A percentile compares a stretch with the other conserved stretches of the same genome.
Evolutionary conservation across 2,888 invertebrate genomes (phyloP).

Genomic region (Nasonovia ribisnigri): DNA sequence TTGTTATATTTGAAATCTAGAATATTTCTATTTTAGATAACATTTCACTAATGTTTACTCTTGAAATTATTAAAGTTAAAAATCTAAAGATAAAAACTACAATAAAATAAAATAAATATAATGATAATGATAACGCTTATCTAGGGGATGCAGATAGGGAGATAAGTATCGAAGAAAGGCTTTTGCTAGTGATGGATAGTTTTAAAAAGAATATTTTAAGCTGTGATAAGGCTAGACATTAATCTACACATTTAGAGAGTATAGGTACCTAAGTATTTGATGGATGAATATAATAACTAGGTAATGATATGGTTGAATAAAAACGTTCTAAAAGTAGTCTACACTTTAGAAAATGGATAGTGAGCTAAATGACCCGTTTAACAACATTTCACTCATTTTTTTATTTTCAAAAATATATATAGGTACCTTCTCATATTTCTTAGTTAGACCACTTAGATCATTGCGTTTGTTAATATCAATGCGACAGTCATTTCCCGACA

Average conservation of each 20-base stretch:
- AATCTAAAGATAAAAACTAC: not conserved
- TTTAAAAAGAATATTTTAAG: not conserved
- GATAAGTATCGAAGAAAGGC: not conserved
- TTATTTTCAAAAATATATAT: not conserved
- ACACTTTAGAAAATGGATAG: not conserved
- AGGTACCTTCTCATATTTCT: not conserved
- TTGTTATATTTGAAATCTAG: too few relatives aligned
- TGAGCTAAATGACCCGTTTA: constrained; percentile 2
- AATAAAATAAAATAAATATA: not conserved
- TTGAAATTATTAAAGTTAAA: not conserved
- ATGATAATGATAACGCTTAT: not conserved
- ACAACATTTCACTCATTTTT: not conserved
- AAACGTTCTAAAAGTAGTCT: not conserved
- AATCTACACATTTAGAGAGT: not conserved
- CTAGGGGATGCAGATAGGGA: not conserved
- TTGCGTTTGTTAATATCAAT: not conserved
- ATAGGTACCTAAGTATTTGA: not conserved
- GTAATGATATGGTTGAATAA: not conserved
- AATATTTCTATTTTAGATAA: not conserved
- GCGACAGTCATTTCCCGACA: not conserved
- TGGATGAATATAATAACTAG: not conserved
- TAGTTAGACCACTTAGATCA: not conserved
- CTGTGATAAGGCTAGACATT: not conserved
- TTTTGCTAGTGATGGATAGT: not conserved
- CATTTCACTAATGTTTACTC: not conserved